Percentiles rank a stretch among this genome's conserved stretches.
Evolutionary conservation across 2,888 invertebrate genomes (phyloP).

Genomic region (Oligia fasciuncula): DNA sequence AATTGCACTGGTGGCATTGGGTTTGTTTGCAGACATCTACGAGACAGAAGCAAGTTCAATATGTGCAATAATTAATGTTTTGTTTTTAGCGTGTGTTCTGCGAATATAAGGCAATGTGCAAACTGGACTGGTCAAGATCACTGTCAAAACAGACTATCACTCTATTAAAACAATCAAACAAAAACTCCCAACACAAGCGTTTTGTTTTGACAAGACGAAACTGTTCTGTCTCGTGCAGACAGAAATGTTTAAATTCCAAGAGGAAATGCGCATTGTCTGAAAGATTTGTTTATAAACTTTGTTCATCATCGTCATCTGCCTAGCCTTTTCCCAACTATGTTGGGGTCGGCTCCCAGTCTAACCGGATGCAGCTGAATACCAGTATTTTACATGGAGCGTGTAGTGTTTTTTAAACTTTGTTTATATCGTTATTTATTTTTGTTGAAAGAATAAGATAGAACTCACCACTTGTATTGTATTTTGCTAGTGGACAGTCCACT

Average conservation of each 20-base stretch:
- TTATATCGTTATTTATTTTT: neutral
- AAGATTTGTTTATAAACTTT: constrained; percentile 9
- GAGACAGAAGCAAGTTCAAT: neutral
- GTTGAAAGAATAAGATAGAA: neutral
- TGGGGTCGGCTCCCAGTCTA: too few species aligned
- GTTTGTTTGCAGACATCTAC: neutral
- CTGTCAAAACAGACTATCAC: neutral
- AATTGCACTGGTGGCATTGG: too few species aligned
- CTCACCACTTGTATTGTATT: neutral
- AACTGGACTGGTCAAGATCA: neutral
- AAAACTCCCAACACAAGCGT: neutral
- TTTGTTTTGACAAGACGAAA: constrained; percentile 7
- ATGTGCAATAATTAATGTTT: neutral
- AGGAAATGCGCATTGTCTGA: neutral
- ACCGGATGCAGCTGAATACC: too few species aligned
- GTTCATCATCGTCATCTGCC: neutral
- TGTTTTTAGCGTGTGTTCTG: neutral
- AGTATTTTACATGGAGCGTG: too few species aligned
- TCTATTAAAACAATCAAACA: constrained; percentile 7
- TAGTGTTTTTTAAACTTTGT: too few species aligned
- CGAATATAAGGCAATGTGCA: neutral
- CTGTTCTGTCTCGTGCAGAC: neutral
- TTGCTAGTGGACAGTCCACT: neutral
- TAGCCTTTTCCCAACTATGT: too few species aligned
- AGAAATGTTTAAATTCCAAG: neutral